Percentiles rank a stretch among this genome's conserved stretches.
phyloP scores from a whole-genome alignment of 1,140 invertebrate species.

The Drosophila repletoides region DNA sequence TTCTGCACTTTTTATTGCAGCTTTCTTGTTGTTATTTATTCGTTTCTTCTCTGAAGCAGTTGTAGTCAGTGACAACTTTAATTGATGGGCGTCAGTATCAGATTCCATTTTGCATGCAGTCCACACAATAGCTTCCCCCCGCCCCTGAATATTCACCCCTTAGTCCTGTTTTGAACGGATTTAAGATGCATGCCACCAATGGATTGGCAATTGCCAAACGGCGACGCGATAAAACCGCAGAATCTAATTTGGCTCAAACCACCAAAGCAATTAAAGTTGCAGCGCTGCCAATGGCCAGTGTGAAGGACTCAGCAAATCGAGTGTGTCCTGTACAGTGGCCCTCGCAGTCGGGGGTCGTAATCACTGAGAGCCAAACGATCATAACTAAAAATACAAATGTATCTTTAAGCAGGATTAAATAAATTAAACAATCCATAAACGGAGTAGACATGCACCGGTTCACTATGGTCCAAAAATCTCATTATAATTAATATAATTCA shows the following conservation, averaged over 20 bases:
- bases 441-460: too few species aligned
- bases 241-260: constrained; percentile 80
- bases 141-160: neutral
- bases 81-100: constrained; percentile 63
- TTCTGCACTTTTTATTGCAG: constrained; percentile 32
- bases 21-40: constrained; percentile 37
- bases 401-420: too few species aligned
- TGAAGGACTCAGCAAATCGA: constrained; percentile 24
- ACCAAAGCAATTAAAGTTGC: constrained; percentile 81
- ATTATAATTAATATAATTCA: too few species aligned
- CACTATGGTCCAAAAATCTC: too few species aligned
- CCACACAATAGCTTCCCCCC: constrained; percentile 10
- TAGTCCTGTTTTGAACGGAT: neutral
- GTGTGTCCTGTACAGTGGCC: neutral
- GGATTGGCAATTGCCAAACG: constrained; percentile 15
- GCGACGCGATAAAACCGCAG: constrained; percentile 65
- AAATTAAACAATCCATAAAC: too few species aligned
- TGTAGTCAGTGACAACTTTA: constrained; percentile 54
- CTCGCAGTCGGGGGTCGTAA: too few species aligned
- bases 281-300: constrained; percentile 49
- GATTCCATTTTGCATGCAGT: constrained; percentile 35
- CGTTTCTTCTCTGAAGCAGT: constrained; percentile 16
- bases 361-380: too few species aligned
- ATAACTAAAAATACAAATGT: too few species aligned
- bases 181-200: constrained; percentile 5